Evolutionary conservation across 2,797 vertebrate species (phyloP).

Genomic region (Glyptemys insculpta): DNA sequence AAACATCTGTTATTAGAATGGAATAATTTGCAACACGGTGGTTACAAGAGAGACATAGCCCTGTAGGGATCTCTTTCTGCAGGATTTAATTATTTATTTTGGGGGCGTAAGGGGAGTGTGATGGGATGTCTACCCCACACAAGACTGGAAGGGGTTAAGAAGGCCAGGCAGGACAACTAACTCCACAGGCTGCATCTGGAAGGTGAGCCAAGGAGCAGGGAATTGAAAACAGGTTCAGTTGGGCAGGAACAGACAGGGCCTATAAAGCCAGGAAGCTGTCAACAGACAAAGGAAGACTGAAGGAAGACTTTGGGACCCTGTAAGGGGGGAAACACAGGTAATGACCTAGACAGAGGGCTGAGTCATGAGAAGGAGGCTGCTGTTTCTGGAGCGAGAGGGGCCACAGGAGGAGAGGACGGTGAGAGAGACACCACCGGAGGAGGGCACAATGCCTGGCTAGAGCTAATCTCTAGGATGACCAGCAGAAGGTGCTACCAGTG

Average conservation of each 20-base stretch:
- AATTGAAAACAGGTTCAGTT: neutral
- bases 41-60: neutral
- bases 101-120: neutral
- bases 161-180: neutral
- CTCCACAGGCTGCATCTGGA: neutral
- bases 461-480: neutral
- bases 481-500: neutral
- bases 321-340: neutral
- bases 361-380: neutral
- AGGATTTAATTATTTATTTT: neutral
- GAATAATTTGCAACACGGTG: neutral
- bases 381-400: neutral
- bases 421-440: too few relatives aligned
- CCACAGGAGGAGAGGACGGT: too few relatives aligned
- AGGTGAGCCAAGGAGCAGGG: neutral
- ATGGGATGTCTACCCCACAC: neutral
- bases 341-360: neutral
- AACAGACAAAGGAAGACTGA: neutral
- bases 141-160: neutral
- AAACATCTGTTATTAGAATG: neutral
- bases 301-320: neutral
- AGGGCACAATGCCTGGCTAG: neutral
- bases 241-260: neutral
- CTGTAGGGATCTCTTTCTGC: neutral
- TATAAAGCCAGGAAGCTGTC: neutral